Evolutionary conservation across 1,140 invertebrate species (phyloP).

Genomic region (Neomicropteryx cornuta): DNA sequence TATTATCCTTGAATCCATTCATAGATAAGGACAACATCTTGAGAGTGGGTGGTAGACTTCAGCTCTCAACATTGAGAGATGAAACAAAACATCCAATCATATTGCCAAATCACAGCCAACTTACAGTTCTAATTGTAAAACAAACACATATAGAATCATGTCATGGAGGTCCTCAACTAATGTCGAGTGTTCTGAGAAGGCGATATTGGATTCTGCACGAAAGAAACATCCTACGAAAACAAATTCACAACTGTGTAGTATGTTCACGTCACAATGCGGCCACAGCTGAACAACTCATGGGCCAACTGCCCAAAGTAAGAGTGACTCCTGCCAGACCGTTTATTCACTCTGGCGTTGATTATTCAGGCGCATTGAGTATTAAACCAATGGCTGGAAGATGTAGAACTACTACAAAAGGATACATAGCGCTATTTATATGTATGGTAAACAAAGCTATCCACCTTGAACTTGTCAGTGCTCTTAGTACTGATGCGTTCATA

Average conservation of each 20-base stretch:
- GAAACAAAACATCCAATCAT: constrained; percentile 21
- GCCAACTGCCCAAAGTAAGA: constrained; percentile 19
- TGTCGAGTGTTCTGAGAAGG: constrained; percentile 13
- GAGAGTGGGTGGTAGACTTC: constrained; percentile 28
- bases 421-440: constrained; percentile 21
- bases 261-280: constrained; percentile 10
- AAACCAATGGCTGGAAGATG: constrained; percentile 6
- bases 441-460: constrained; percentile 21
- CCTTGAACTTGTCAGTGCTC: constrained; percentile 18
- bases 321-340: constrained; percentile 20
- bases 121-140: constrained; percentile 15
- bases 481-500: constrained; percentile 19
- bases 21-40: constrained; percentile 23
- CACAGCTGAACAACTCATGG: constrained; percentile 19
- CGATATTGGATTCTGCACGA: constrained; percentile 17
- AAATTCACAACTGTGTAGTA: constrained; percentile 14
- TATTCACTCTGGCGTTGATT: constrained; percentile 22
- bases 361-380: constrained; percentile 21
- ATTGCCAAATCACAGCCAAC: constrained; percentile 9
- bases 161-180: constrained; percentile 19
- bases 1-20: constrained; percentile 18
- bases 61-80: constrained; percentile 16
- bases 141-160: constrained; percentile 17
- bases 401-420: constrained; percentile 12
- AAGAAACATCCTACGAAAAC: constrained; percentile 4